Base-by-base conservation (phyloP, 2,113 vertebrate species). In the Thalassarche chlororhynchos region DNA sequence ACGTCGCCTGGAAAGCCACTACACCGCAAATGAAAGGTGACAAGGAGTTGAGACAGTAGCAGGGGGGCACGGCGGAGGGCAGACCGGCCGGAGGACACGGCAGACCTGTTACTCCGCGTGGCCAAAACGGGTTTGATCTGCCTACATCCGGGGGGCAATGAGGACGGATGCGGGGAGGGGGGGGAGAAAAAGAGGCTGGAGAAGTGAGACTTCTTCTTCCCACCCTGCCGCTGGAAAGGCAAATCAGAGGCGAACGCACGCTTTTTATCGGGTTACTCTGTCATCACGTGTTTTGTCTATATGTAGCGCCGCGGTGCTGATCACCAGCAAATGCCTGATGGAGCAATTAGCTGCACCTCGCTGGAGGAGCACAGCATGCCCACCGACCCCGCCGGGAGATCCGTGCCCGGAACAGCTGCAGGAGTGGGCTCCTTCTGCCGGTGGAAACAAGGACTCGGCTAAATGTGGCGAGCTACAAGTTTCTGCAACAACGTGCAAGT, bases 401-500 rank as follows among this genome's bases (percentile, higher is more conserved):
- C 69, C 5, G 0, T 32, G 84, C 89, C 52, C 25, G 0, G 69
- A 66, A 36, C 79, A 85, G 83, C 95, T 81, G 92, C 66, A 81
- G 78, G 55, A 91, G 64, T 91, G 89, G 89, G 87, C 76, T 97
- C 96, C 95, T 97, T 94, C 96, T 98, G 96, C 97, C 58, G 96
- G 92, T 92, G 95, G 97, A 94, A 98, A 98, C 94, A 84, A 98
- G 97, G 97, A 97, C 89, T 97, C 32, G 86, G 93, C 97, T 95
- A 96, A 95, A 94, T 84, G 90, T 77, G 97, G 97, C 20, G 85
- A 97, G 97, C 95, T 98, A 97, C 84, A 97, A 98, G 97, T 84
- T 96, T 96, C 91, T 97, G 97, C 97, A 97, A 96, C 96, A 98
- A 97, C 81, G 65, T 97, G 91, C 96, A 97, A 95, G 95, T 98